A percentile compares a stretch with the other conserved stretches of the same genome.
Evolutionary conservation across 2,888 invertebrate genomes (phyloP).

Genomic region (Ochropacha duplaris): DNA sequence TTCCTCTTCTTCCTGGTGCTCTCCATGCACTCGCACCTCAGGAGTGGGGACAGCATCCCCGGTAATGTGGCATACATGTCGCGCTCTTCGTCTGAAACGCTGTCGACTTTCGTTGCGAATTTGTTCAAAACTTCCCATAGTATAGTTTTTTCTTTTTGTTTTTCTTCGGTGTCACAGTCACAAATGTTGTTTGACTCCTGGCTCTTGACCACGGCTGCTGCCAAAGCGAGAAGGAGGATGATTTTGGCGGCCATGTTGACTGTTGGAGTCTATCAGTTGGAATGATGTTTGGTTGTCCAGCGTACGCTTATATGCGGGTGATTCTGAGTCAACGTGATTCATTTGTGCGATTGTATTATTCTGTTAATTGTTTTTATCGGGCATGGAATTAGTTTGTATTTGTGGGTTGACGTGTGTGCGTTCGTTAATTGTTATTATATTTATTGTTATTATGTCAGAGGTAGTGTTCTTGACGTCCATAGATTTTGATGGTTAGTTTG

Average conservation of each 20-base stretch:
- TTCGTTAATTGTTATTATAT: neutral
- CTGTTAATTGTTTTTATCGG: neutral
- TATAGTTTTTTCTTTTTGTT: constrained; percentile 7
- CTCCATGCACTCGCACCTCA: constrained; percentile 33
- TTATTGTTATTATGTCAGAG: neutral
- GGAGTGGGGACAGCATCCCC: constrained; percentile 30
- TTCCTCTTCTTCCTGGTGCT: constrained; percentile 35
- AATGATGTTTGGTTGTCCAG: constrained; percentile 18
- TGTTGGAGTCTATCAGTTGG: constrained; percentile 11
- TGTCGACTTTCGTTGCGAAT: constrained; percentile 19
- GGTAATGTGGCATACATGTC: constrained; percentile 26
- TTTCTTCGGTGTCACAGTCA: constrained; percentile 12
- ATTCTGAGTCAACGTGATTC: constrained; percentile 4
- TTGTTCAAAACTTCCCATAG: constrained; percentile 22
- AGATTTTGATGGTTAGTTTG: neutral
- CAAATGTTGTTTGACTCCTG: constrained; percentile 20
- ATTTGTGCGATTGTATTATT: neutral
- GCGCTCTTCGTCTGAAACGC: constrained; percentile 7
- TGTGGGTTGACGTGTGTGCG: neutral
- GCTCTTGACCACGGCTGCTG: constrained; percentile 10
- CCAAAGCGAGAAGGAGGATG: constrained; percentile 21
- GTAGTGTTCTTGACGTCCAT: neutral
- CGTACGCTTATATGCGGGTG: neutral
- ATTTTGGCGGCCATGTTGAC: constrained; percentile 35
- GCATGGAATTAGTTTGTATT: neutral